Conservation (phyloP, 2,888 invertebrate genomes). For the Petrolisthes manimaculis region DNA sequence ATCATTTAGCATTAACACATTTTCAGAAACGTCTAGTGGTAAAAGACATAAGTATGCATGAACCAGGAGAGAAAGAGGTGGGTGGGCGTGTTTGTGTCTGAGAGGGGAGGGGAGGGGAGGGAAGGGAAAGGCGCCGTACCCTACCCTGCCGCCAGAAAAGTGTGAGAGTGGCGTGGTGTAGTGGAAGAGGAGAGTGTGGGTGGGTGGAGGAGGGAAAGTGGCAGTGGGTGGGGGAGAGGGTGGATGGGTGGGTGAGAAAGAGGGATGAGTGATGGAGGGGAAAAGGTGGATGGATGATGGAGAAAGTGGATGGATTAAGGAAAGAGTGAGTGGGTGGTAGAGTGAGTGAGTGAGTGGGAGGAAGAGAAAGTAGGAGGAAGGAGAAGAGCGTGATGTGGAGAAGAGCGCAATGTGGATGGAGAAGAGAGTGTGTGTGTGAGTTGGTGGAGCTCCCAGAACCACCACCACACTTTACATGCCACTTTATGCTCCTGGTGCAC, state of each 20-base stretch:
- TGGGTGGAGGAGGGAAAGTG: neutral
- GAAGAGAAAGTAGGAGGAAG: neutral
- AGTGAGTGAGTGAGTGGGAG: neutral
- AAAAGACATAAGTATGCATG: no score
- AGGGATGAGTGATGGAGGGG: neutral
- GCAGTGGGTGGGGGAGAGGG: neutral
- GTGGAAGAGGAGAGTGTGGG: neutral
- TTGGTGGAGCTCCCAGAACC: no score
- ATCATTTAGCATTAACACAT: no score
- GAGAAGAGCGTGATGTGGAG: neutral
- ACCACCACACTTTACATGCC: neutral
- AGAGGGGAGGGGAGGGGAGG: neutral
- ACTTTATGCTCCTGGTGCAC: neutral
- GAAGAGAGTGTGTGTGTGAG: no score
- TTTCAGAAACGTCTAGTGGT: no score
- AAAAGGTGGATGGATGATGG: neutral
- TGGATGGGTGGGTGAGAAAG: neutral
- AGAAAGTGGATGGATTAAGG: neutral
- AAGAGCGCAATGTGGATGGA: neutral
- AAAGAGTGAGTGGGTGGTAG: neutral
- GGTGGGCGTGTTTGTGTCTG: neutral
- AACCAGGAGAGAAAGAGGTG: neutral
- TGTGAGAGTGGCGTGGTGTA: no score
- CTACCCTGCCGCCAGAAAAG: no score
- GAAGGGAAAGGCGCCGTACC: neutral